phyloP scores from a whole-genome alignment of 2,113 vertebrate species.

The Eupsittula cactorum region DNA sequence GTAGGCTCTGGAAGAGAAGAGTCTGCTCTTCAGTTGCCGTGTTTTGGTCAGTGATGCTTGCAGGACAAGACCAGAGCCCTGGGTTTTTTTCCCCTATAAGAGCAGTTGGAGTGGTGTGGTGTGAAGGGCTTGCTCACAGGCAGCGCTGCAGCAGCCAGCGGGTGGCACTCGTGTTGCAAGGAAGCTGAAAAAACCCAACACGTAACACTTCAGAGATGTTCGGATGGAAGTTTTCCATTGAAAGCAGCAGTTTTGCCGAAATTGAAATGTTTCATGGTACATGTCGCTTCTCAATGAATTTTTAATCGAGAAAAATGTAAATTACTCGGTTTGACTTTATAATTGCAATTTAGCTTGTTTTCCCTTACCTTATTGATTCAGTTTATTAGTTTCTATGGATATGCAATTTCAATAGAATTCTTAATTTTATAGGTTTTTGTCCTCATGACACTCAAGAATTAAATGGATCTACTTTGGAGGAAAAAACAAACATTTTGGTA shows the following conservation, averaged over 20 bases:
- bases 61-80: background rate
- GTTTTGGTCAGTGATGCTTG: background rate
- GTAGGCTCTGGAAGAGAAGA: background rate
- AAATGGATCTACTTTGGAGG: background rate
- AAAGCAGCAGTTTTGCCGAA: constrained; percentile 7
- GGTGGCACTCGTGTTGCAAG: constrained; percentile 55
- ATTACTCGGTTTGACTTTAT: constrained; percentile 11
- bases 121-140: background rate
- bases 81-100: background rate
- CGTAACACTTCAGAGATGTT: background rate
- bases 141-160: background rate
- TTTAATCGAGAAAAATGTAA: background rate
- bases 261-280: constrained; percentile 36
- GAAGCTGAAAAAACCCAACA: background rate
- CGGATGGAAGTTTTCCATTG: constrained; percentile 51
- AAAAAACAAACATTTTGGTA: background rate
- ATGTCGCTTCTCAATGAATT: background rate
- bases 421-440: background rate
- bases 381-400: background rate
- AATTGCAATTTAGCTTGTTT: background rate
- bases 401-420: background rate
- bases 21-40: background rate
- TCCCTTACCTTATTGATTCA: background rate
- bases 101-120: background rate
- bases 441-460: background rate